Conservation (phyloP, 2,113 vertebrate species). For the Hippocampus guttulatus region DNA sequence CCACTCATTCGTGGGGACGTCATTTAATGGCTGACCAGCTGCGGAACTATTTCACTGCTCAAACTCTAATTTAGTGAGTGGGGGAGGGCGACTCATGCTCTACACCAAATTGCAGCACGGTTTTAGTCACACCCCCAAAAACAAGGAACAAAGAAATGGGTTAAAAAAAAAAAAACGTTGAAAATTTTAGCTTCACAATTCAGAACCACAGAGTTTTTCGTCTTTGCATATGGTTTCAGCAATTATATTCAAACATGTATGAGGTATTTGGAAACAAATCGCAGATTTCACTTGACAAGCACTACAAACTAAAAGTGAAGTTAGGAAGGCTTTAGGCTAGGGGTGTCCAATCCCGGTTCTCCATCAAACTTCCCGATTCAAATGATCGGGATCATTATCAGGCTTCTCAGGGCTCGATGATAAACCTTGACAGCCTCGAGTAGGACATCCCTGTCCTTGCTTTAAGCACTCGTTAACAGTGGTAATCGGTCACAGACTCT, state of each 20-base stretch:
- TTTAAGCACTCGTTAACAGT: background rate
- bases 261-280: background rate
- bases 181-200: background rate
- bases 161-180: background rate
- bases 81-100: background rate
- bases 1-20: too few species aligned
- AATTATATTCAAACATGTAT: background rate
- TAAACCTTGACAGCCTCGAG: too few species aligned
- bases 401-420: too few species aligned
- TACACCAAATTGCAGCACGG: background rate
- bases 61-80: background rate
- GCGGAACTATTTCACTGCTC: too few species aligned
- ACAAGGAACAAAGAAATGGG: background rate
- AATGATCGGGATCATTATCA: too few species aligned
- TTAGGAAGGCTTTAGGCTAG: background rate
- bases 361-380: too few species aligned
- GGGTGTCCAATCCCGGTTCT: too few species aligned
- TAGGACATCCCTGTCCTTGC: background rate
- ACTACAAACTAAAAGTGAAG: background rate
- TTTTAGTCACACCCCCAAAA: background rate
- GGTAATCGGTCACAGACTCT: background rate
- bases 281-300: background rate
- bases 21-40: too few species aligned
- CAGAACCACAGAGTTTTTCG: background rate
- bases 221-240: background rate